phyloP scores from a whole-genome alignment of 2,797 vertebrate species.

The Eulemur mongoz region DNA sequence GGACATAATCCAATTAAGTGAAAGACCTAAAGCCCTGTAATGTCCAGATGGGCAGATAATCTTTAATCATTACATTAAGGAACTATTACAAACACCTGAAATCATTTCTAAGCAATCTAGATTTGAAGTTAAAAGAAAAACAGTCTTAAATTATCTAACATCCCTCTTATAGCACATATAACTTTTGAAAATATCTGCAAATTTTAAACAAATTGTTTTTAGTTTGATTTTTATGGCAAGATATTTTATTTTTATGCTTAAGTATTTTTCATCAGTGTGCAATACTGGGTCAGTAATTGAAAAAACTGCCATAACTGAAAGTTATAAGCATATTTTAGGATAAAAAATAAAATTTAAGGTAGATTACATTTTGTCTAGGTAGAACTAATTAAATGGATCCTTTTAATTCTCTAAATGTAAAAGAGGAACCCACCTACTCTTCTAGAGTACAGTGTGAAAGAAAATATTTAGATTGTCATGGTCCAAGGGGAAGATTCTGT shows the following conservation, averaged over 20 bases:
- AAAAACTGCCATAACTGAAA: not conserved
- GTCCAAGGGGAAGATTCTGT: not conserved
- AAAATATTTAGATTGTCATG: not conserved
- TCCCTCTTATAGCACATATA: not conserved
- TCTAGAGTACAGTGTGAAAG: not conserved
- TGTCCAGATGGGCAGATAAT: not conserved
- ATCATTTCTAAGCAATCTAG: not conserved
- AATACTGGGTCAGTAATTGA: not conserved
- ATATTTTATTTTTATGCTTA: not conserved
- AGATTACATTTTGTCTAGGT: not conserved
- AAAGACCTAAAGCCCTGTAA: not conserved
- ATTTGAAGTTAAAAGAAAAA: conserved; percentile 7
- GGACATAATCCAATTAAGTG: not conserved
- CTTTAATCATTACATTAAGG: not conserved
- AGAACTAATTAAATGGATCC: not conserved
- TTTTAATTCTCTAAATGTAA: not conserved
- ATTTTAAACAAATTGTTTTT: not conserved
- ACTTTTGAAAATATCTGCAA: not conserved
- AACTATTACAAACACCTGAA: not conserved
- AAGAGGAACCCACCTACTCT: not conserved
- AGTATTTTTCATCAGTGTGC: not conserved
- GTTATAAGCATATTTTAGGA: not conserved
- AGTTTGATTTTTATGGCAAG: not conserved
- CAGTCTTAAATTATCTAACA: not conserved
- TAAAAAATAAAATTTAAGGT: not conserved